phyloP scores from a whole-genome alignment of 2,797 vertebrate species.

The Ispidina lecontei region DNA sequence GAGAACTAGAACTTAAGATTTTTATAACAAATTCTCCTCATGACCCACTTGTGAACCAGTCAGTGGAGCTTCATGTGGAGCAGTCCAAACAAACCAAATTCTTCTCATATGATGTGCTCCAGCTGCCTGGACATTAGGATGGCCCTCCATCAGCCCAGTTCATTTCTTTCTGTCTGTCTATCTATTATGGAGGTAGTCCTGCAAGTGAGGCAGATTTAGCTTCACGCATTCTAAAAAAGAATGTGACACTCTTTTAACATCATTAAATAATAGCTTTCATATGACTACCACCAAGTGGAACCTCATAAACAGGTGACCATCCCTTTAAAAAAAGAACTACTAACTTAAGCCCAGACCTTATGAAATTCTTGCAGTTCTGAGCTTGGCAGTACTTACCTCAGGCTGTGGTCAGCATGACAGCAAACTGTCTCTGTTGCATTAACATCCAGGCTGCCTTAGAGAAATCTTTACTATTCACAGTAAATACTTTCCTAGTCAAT shows the following conservation, averaged over 20 bases:
- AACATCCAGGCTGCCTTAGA: background rate
- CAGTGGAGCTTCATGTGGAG: background rate
- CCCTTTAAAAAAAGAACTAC: background rate
- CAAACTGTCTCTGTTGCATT: background rate
- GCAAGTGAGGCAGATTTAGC: background rate
- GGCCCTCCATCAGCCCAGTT: background rate
- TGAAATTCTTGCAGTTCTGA: background rate
- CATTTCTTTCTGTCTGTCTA: background rate
- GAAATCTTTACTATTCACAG: background rate
- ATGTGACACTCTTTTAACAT: background rate
- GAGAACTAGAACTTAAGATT: background rate
- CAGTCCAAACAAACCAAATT: background rate
- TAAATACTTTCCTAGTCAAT: background rate
- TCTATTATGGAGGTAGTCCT: background rate
- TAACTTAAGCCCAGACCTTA: background rate
- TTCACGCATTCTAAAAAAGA: background rate
- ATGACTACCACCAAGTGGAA: background rate
- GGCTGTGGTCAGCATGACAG: background rate
- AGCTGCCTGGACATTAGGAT: background rate
- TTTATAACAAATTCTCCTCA: background rate
- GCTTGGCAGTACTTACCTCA: background rate
- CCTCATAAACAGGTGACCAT: background rate
- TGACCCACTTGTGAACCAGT: background rate
- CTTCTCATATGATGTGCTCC: background rate
- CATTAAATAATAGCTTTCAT: background rate